These are phyloP conservation scores for Lepidocyrtoides sp. DNA, from an alignment of 2,888 invertebrate genomes.

Conservation along the genomic window DNA sequence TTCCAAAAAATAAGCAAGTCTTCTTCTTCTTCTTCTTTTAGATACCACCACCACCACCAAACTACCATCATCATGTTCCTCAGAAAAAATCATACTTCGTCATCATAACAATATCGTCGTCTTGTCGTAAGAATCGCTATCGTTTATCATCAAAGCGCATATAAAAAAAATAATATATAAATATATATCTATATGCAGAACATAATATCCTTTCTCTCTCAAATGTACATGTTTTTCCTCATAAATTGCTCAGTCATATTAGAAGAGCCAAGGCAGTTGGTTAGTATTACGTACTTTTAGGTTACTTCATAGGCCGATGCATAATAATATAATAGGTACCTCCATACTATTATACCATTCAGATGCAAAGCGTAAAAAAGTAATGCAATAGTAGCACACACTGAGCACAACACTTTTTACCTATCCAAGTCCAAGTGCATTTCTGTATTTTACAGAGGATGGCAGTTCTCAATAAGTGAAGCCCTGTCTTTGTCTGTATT, in stretches of 20 bases:
- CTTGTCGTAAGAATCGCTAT: constrained; percentile 33
- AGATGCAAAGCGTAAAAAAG: neutral
- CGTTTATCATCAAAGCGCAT: too few relatives aligned
- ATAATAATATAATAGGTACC: neutral
- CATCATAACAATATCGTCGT: constrained; percentile 65
- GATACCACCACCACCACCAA: constrained; percentile 24
- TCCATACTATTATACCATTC: neutral
- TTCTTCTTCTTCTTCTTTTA: constrained; percentile 5
- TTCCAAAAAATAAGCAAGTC: constrained; percentile 4
- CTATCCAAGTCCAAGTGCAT: constrained; percentile 74
- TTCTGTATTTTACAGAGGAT: constrained; percentile 42
- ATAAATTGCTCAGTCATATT: constrained; percentile 72
- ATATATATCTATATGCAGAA: neutral
- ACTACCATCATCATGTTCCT: neutral
- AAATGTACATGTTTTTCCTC: constrained; percentile 36
- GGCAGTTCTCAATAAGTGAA: constrained; percentile 11
- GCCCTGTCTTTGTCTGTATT: constrained; percentile 18
- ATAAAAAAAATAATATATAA: neutral
- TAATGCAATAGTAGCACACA: neutral
- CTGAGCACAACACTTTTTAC: constrained; percentile 9
- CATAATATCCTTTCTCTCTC: constrained; percentile 61
- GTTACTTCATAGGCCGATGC: constrained; percentile 38
- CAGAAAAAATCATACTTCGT: constrained; percentile 38
- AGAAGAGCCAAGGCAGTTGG: constrained; percentile 48
- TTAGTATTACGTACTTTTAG: constrained; percentile 53